Evolutionary conservation across 2,113 vertebrate genomes (phyloP), one percentile per base, ranked within the genome.

Genomic region (Triplophysa rosa): DNA sequence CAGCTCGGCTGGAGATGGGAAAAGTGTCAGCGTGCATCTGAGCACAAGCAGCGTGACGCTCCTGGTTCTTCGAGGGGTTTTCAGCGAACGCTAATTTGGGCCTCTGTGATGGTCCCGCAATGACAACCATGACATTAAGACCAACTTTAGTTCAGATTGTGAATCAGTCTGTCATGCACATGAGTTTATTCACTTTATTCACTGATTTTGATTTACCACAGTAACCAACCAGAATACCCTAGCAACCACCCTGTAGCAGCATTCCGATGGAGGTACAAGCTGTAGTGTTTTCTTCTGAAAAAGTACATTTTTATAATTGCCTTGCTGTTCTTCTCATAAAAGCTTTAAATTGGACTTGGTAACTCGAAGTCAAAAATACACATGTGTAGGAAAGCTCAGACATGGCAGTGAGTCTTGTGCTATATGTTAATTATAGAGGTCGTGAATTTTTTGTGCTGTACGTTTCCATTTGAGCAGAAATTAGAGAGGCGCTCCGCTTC

Each of bases 1-100:
- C 45, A 40, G 52, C 52, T 42, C 21, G 4, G 29, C 26, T 71
- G 45, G 33, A 40, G 56, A 74, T 78, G 59, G 76, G 71, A 71
- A 83, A 84, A 85, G 85, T 88, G 87, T 88, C 87, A 86, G 85
- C 21, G 86, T 87, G 84, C 84, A 88, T 91, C 84, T 88, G 89
- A 91, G 91, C 90, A 81, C 86, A 85, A 82, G 33, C 24, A 10
- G 79, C 66, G 77, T 84, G 87, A 88, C 89, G 67, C 68, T 79
- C 49, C 70, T 67, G 84, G 85, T 86, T 89, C 87, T 87, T 86
- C 71, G 52, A 85, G 88, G 90, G 87, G 84, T 73, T 87, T 86
- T 86, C 78, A 74, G 72, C 82, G 83, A 86, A 85, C 49, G 17
- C 86, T 90, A 85, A 91, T 91, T 89, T 90, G 88, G 84, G 87